Percentiles rank a stretch among this genome's conserved stretches.
Evolutionary conservation across 2,797 vertebrate species (phyloP).

Genomic region (Pristis pectinata): DNA sequence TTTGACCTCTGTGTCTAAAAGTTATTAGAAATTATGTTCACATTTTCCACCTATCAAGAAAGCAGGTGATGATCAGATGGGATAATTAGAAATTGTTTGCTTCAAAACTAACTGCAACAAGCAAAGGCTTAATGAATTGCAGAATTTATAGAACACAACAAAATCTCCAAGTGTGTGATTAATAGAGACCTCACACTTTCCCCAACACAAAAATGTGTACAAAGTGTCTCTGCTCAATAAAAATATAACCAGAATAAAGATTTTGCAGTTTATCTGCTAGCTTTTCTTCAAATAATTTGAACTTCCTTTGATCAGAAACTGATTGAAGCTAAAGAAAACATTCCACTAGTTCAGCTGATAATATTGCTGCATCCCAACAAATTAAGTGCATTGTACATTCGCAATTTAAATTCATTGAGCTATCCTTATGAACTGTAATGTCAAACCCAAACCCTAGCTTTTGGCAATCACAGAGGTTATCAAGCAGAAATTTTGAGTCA

Average conservation of each 20-base stretch:
- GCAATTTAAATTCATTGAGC: not conserved
- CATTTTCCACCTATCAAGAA: not conserved
- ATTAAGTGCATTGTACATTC: not conserved
- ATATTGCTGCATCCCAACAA: not conserved
- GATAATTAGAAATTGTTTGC: not conserved
- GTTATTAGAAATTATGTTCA: not conserved
- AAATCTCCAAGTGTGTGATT: not conserved
- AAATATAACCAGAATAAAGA: not conserved
- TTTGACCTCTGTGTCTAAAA: not conserved
- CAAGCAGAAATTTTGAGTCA: not conserved
- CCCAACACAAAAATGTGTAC: not conserved
- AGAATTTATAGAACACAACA: not conserved
- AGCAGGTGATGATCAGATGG: not conserved
- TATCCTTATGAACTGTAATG: not conserved
- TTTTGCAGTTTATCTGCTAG: not conserved
- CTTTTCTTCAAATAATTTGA: not conserved
- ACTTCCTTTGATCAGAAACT: not conserved
- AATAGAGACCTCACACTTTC: not conserved
- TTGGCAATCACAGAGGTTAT: not conserved
- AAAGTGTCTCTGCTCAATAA: not conserved
- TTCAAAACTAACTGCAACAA: not conserved
- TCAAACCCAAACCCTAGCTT: not conserved
- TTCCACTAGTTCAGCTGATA: not conserved
- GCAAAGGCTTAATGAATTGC: not conserved
- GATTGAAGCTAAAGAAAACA: not conserved